These are phyloP conservation scores for Himalopsyche anomala DNA, from an alignment of 2,888 invertebrate genomes.

Conservation along the genomic window DNA sequence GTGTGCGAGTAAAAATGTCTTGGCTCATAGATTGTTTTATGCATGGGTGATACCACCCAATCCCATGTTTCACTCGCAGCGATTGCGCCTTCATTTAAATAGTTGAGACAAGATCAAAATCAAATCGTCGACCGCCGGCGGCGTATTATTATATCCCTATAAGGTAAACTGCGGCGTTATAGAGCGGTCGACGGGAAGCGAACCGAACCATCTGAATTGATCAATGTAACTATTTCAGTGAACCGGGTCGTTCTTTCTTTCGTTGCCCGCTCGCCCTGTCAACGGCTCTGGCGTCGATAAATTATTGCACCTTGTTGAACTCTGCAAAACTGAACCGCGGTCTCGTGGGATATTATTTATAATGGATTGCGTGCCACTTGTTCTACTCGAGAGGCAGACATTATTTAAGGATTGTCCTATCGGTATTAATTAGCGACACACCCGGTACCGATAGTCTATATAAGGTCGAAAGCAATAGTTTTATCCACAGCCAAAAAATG, in stretches of 20 bases:
- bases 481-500: too few species aligned
- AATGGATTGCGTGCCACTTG: background rate
- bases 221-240: slow-evolving; percentile 60
- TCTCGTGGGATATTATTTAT: slow-evolving; percentile 27
- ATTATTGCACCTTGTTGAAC: slow-evolving; percentile 54
- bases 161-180: slow-evolving; percentile 41
- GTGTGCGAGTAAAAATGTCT: too few species aligned
- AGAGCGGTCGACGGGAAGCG: slow-evolving; percentile 53
- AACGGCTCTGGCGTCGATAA: slow-evolving; percentile 22
- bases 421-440: too few species aligned
- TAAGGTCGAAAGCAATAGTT: too few species aligned
- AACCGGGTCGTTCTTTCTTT: slow-evolving; percentile 58
- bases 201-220: slow-evolving; percentile 50
- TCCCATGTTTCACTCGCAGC: too few species aligned
- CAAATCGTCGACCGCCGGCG: slow-evolving; percentile 7
- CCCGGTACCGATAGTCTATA: too few species aligned
- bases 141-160: slow-evolving; percentile 44
- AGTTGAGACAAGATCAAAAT: background rate
- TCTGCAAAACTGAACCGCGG: slow-evolving; percentile 39
- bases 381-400: background rate
- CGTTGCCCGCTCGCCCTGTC: slow-evolving; percentile 37
- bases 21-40: too few species aligned
- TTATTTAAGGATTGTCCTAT: background rate
- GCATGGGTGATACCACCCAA: too few species aligned
- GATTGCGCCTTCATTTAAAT: slow-evolving; percentile 19